A percentile compares a stretch with the other conserved stretches of the same genome.
phyloP scores from a whole-genome alignment of 1,140 invertebrate species.

The Eciton burchellii region DNA sequence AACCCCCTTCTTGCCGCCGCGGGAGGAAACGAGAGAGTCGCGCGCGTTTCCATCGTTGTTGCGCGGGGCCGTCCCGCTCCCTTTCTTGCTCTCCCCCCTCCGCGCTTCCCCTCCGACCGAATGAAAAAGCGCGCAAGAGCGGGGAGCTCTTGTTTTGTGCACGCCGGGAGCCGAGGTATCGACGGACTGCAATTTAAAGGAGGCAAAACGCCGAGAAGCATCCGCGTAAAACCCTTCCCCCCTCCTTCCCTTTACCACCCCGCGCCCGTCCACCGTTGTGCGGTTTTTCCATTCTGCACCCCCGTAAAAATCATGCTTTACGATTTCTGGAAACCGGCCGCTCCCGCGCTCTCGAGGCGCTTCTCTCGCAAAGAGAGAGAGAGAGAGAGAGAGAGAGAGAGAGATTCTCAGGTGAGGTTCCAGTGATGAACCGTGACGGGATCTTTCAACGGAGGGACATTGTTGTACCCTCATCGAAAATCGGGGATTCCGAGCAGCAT shows the following conservation, averaged over 20 bases:
- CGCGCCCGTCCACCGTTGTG: not conserved
- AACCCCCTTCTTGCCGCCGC: slow-evolving; percentile 51
- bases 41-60: slow-evolving; percentile 63
- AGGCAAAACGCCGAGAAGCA: slow-evolving; percentile 72
- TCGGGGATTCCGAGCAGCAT: not conserved
- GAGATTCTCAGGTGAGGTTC: not conserved
- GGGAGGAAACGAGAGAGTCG: slow-evolving; percentile 43
- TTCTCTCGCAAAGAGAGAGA: no score
- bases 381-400: no score
- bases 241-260: not conserved
- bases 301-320: slow-evolving; percentile 68
- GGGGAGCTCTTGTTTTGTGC: slow-evolving; percentile 65
- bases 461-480: slow-evolving; percentile 11
- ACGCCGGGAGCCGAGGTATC: slow-evolving; percentile 57
- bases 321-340: slow-evolving; percentile 69
- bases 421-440: slow-evolving; percentile 62
- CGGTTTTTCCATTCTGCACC: slow-evolving; percentile 45
- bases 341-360: not conserved
- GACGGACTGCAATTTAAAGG: slow-evolving; percentile 63
- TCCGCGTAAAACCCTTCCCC: slow-evolving; percentile 47
- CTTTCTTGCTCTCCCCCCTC: slow-evolving; percentile 44
- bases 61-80: slow-evolving; percentile 35
- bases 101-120: slow-evolving; percentile 11
- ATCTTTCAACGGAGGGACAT: slow-evolving; percentile 39
- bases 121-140: slow-evolving; percentile 61